phyloP scores from a whole-genome alignment of 2,888 invertebrate species.

The Metellina segmentata region DNA sequence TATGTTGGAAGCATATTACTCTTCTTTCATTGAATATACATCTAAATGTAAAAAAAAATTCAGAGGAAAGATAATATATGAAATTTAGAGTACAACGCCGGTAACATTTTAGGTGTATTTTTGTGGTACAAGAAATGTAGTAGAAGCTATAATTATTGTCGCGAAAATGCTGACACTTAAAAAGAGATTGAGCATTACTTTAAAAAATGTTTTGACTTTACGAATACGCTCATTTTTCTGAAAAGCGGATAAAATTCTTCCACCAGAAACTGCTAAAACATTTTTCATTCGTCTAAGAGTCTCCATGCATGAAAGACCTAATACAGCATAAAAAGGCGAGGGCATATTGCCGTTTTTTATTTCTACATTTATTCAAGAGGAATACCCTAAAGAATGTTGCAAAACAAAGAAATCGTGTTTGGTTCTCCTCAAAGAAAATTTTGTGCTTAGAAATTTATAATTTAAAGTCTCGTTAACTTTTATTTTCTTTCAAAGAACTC shows the following conservation, averaged over 20 bases:
- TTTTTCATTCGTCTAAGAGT: not conserved
- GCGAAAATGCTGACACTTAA: not conserved
- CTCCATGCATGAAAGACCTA: not conserved
- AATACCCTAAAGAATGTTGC: not conserved
- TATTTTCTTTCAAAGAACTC: conserved; percentile 1
- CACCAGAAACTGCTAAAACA: not conserved
- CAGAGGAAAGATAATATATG: too few relatives aligned
- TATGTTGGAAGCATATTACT: too few relatives aligned
- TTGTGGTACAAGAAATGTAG: too few relatives aligned
- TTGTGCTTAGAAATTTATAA: conserved; percentile 9
- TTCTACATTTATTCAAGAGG: not conserved
- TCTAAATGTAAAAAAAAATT: too few relatives aligned
- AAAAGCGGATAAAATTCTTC: not conserved
- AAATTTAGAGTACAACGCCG: too few relatives aligned
- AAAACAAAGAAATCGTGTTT: not conserved
- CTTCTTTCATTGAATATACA: too few relatives aligned
- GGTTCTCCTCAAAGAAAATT: not conserved
- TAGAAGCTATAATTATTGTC: too few relatives aligned
- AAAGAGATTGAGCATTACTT: not conserved
- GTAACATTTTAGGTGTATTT: too few relatives aligned
- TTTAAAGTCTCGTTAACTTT: not conserved
- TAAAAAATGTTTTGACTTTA: not conserved
- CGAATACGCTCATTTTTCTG: not conserved
- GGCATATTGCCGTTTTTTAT: not conserved
- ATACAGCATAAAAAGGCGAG: not conserved